A percentile compares a stretch with the other conserved stretches of the same genome.
Evolutionary conservation across 2,797 vertebrate genomes (phyloP).

Genomic region (Melanotaenia nigrans): DNA sequence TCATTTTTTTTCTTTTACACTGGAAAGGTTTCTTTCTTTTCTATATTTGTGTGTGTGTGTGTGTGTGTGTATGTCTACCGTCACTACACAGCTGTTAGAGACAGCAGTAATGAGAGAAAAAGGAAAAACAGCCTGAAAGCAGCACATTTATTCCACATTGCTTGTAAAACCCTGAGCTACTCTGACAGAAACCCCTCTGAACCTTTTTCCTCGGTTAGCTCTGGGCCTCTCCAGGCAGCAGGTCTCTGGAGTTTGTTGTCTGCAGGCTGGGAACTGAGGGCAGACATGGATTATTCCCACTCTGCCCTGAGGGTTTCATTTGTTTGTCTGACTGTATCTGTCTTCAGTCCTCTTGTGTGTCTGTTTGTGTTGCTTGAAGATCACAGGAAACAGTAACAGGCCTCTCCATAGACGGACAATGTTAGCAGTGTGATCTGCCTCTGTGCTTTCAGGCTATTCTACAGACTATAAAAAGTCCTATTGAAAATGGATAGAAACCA

Average conservation of each 20-base stretch:
- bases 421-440: background rate
- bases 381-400: background rate
- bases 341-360: slow-evolving; percentile 28
- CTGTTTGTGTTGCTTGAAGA: slow-evolving; percentile 8
- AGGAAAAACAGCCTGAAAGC: background rate
- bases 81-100: background rate
- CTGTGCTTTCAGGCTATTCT: background rate
- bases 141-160: slow-evolving; percentile 25
- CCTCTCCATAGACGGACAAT: too few species aligned
- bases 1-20: background rate
- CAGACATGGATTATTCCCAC: slow-evolving; percentile 30
- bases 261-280: slow-evolving; percentile 44
- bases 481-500: too few species aligned
- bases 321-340: slow-evolving; percentile 24
- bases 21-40: background rate
- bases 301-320: slow-evolving; percentile 45
- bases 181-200: slow-evolving; percentile 63
- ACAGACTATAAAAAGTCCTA: too few species aligned
- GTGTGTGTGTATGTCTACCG: too few species aligned
- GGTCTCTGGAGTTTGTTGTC: slow-evolving; percentile 33
- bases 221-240: slow-evolving; percentile 34
- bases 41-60: too few species aligned
- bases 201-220: slow-evolving; percentile 43
- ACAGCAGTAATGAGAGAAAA: background rate
- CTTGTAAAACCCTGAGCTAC: slow-evolving; percentile 43